Percentiles rank a stretch among this genome's conserved stretches.
Conservation (phyloP, 1,140 invertebrate genomes). For the Elymnias hypermnestra region DNA sequence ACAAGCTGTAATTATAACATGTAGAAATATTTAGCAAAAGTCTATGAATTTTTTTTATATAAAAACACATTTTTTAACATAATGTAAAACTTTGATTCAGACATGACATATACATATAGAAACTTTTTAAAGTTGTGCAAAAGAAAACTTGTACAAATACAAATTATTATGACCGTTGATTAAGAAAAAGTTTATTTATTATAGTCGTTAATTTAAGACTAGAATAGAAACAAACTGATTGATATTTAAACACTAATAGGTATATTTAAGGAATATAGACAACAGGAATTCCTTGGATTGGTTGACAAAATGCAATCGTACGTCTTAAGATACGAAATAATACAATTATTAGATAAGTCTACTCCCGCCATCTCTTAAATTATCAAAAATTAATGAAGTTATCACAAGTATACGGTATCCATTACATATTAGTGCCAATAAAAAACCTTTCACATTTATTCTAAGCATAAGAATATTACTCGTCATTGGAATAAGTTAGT, state of each 20-base stretch:
- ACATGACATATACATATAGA: too few species aligned
- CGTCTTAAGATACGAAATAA: slow-evolving; percentile 9
- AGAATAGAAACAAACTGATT: slow-evolving; percentile 48
- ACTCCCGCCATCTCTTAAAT: slow-evolving; percentile 10
- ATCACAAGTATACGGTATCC: slow-evolving; percentile 28
- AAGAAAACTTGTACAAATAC: slow-evolving; percentile 60
- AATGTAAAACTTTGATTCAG: too few species aligned
- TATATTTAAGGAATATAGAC: slow-evolving; percentile 12
- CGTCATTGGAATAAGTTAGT: neutral
- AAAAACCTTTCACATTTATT: too few species aligned
- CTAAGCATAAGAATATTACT: too few species aligned
- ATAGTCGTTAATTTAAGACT: slow-evolving; percentile 59
- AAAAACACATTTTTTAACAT: too few species aligned
- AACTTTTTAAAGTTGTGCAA: slow-evolving; percentile 47
- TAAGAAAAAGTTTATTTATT: slow-evolving; percentile 37
- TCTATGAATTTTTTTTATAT: too few species aligned
- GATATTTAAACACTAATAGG: slow-evolving; percentile 15
- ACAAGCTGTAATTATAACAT: too few species aligned
- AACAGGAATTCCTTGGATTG: slow-evolving; percentile 12
- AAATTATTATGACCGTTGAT: slow-evolving; percentile 44
- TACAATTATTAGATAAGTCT: neutral
- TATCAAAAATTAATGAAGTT: slow-evolving; percentile 17
- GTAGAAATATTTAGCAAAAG: too few species aligned
- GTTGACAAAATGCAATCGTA: slow-evolving; percentile 16
- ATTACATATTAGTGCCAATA: slow-evolving; percentile 21